Evolutionary conservation across 2,888 invertebrate species (phyloP).

Genomic region (Celastrina argiolus): DNA sequence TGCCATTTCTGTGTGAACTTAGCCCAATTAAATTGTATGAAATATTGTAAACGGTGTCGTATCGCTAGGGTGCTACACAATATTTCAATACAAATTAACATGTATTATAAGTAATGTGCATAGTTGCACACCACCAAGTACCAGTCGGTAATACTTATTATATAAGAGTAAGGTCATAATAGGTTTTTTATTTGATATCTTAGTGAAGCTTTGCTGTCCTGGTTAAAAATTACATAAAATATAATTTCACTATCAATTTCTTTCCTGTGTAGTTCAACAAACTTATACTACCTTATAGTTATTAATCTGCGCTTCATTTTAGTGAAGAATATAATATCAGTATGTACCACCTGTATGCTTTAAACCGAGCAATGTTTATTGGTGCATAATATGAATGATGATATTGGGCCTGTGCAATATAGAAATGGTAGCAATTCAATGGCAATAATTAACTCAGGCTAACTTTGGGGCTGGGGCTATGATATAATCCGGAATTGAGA

Average conservation of each 20-base stretch:
- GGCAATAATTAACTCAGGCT: neutral
- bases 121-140: neutral
- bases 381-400: neutral
- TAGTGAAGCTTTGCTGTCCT: neutral
- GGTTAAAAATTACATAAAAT: neutral
- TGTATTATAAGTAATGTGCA: neutral
- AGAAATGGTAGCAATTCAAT: too few relatives aligned
- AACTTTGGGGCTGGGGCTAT: too few relatives aligned
- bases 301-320: neutral
- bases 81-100: neutral
- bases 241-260: neutral
- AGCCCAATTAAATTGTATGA: neutral
- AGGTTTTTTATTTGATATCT: neutral
- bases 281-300: neutral
- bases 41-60: neutral
- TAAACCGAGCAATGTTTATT: neutral
- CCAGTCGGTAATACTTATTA: neutral
- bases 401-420: slow-evolving; percentile 18
- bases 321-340: neutral
- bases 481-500: too few relatives aligned
- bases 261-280: neutral
- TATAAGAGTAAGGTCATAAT: neutral
- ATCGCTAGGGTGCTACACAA: neutral
- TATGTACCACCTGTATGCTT: neutral
- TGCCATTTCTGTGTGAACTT: neutral